These are phyloP conservation scores for Saiga tatarica DNA, from an alignment of 2,113 vertebrate species.

Conservation along the genomic window DNA sequence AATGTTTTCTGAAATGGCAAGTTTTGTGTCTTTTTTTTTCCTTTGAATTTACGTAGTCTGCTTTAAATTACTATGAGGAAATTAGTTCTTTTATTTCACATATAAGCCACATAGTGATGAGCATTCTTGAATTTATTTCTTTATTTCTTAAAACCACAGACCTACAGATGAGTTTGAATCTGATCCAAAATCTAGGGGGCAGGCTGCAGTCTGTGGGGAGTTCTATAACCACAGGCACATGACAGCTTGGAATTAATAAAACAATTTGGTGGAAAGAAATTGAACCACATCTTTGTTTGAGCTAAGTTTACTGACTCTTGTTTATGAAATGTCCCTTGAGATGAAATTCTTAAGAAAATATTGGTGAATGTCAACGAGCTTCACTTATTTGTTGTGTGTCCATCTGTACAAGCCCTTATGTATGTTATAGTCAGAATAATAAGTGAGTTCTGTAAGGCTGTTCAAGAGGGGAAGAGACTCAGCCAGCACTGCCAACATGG, in stretches of 20 bases:
- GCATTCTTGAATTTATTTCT: conserved; percentile 59
- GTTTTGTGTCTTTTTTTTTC: neutral
- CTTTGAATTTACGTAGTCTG: neutral
- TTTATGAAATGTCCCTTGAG: neutral
- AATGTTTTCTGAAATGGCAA: neutral
- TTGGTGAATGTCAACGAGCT: neutral
- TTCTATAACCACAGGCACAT: neutral
- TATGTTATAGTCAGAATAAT: neutral
- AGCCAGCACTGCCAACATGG: neutral
- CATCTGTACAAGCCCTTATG: neutral
- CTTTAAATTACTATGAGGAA: conserved; percentile 52
- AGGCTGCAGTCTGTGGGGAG: neutral
- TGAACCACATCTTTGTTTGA: conserved; percentile 13
- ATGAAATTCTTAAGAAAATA: conserved; percentile 3
- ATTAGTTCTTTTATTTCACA: conserved; percentile 27
- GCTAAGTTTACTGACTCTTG: neutral
- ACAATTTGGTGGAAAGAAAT: neutral
- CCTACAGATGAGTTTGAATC: conserved; percentile 32
- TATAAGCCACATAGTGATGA: conserved; percentile 16
- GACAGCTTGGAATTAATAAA: neutral
- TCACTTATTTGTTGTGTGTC: neutral
- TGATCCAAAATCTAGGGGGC: neutral
- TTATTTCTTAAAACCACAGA: conserved; percentile 48
- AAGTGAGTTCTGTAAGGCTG: neutral
- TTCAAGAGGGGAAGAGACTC: neutral